Conservation (phyloP, 2,113 vertebrate genomes). For the Theropithecus gelada region DNA sequence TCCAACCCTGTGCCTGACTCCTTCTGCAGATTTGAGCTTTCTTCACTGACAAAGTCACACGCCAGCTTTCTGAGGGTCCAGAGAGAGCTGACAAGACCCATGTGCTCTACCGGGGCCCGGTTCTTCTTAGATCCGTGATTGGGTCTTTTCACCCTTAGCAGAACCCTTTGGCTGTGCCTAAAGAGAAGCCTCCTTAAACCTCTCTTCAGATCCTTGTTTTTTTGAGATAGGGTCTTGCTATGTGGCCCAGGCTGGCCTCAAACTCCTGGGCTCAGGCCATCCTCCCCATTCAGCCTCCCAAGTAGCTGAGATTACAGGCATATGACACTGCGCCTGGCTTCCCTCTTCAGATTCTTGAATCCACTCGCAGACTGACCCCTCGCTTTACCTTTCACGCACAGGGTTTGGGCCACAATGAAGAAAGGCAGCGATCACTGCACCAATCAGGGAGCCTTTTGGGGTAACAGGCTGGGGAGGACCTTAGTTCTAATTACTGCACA, state of each 20-base stretch:
- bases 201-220: background rate
- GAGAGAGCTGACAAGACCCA: background rate
- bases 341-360: background rate
- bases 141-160: background rate
- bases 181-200: background rate
- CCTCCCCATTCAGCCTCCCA: too few species aligned
- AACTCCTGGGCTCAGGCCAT: too few species aligned
- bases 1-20: background rate
- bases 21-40: fast-evolving
- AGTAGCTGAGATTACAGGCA: too few species aligned
- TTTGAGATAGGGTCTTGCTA: background rate
- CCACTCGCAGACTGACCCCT: background rate
- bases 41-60: background rate
- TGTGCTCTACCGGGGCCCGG: fast-evolving
- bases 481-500: background rate
- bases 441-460: background rate
- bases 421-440: background rate
- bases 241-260: background rate
- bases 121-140: background rate
- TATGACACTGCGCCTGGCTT: too few species aligned
- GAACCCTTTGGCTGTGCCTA: background rate
- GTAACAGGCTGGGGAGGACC: background rate
- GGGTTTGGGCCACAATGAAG: background rate
- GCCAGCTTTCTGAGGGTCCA: background rate
- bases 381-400: background rate